A percentile compares a stretch with the other conserved stretches of the same genome.
Evolutionary conservation across 2,888 invertebrate genomes (phyloP).

Genomic region (Nebria brevicollis): DNA sequence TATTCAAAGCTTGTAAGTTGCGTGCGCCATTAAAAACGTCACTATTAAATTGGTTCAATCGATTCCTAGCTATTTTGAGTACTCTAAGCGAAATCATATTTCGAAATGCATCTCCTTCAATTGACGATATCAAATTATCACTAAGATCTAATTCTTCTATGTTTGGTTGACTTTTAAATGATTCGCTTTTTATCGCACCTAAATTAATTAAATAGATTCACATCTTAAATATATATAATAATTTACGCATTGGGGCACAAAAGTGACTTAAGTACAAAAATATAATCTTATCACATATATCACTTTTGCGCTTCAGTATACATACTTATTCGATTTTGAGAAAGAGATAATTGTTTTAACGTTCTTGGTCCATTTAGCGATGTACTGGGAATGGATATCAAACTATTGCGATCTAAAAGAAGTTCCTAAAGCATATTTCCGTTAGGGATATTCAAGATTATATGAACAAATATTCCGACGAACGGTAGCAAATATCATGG

Average conservation of each 20-base stretch:
- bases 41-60: constrained; percentile 82
- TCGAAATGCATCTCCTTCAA: constrained; percentile 81
- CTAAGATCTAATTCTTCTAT: constrained; percentile 83
- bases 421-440: constrained; percentile 71
- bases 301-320: constrained; percentile 32
- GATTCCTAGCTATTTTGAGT: constrained; percentile 81
- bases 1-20: constrained; percentile 80
- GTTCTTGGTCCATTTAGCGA: constrained; percentile 84
- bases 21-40: constrained; percentile 83
- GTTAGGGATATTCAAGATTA: not conserved
- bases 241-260: no score
- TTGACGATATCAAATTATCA: constrained; percentile 77
- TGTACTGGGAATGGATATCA: constrained; percentile 78
- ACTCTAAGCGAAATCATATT: constrained; percentile 74
- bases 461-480: no score
- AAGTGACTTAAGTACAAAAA: no score
- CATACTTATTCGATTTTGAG: constrained; percentile 85
- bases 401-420: constrained; percentile 82
- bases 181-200: constrained; percentile 75
- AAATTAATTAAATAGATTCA: constrained; percentile 56
- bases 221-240: constrained; percentile 18
- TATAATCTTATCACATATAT: not conserved
- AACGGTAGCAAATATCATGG: no score
- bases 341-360: constrained; percentile 77
- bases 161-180: constrained; percentile 76